These are phyloP conservation scores for Hedya salicella DNA, from an alignment of 2,888 invertebrate genomes.

Conservation along the genomic window DNA sequence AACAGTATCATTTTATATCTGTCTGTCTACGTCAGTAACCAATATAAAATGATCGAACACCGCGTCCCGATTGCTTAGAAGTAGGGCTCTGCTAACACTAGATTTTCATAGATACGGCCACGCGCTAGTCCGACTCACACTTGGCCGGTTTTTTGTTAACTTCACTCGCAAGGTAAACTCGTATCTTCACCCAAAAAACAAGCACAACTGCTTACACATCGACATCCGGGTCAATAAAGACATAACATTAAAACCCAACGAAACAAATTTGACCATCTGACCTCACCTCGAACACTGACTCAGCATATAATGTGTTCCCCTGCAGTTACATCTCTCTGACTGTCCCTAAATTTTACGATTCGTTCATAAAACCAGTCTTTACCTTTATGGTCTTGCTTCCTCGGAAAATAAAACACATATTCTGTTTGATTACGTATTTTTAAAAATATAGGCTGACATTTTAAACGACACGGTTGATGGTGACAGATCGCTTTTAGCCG, in stretches of 20 bases:
- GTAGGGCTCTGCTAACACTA: too few species aligned
- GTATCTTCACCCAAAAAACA: background rate
- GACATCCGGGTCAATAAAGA: conserved; percentile 6
- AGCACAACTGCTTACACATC: background rate
- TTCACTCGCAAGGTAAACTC: too few species aligned
- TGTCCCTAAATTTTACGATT: conserved; percentile 38
- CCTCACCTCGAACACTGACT: conserved; percentile 22
- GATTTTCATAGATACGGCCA: too few species aligned
- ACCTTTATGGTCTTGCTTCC: conserved; percentile 32
- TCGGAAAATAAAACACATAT: conserved; percentile 23
- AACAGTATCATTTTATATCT: too few species aligned
- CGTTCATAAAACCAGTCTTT: conserved; percentile 40
- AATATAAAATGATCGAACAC: too few species aligned
- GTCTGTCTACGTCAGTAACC: too few species aligned
- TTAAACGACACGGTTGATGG: conserved; percentile 2
- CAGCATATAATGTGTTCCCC: conserved; percentile 28
- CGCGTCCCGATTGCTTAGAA: too few species aligned
- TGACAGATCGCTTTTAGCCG: conserved; percentile 27
- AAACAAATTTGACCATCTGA: conserved; percentile 15
- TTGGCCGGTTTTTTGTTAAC: too few species aligned
- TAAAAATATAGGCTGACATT: background rate
- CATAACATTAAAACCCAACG: background rate
- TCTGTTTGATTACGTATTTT: conserved; percentile 10
- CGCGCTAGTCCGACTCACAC: too few species aligned
- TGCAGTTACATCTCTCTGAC: conserved; percentile 26